Evolutionary conservation across 2,888 invertebrate species (phyloP), one percentile per base, ranked within the genome.

Genomic region (Trichacis sp.): DNA sequence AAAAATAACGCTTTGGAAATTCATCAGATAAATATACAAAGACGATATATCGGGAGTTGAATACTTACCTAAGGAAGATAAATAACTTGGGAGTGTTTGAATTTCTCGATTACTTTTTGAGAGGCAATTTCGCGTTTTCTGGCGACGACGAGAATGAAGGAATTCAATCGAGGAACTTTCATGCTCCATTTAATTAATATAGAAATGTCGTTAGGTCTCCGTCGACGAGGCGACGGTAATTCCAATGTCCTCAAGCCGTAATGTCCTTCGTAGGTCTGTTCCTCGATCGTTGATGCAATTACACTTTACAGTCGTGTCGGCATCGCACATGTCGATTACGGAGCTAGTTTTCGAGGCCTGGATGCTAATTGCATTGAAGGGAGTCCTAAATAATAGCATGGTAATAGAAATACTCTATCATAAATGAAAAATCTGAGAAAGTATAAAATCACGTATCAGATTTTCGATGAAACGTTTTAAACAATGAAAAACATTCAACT

Each of bases 171-270:
- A 52, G 52, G 48, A 63, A 63, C 57, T 63, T 63, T 63, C 62
- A 49, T 52, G 56, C 57, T 63, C 62, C 57, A 63, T 63, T 63
- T 63, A 56, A 63, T 63, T 63, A 63, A 63, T 63, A 63, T 63
- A 63, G 62, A 63, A 63, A 63, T 57, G 62, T 63, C 62, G 62
- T 63, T 63, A 63, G 62, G 57, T 53, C 56, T 47, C 57, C 20
- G 53, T 57, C 62, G 52, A 47, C 49, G 55, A 55, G 38, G 51
- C 56, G 62, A 64, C 61, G 54, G 52, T 65, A 69, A 65, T 69
- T 71, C 62, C 67, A 59, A 56, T 51, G 54, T 66, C 69, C 67
- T 66, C 64, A 29, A 68, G 63, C 67, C 64, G 67, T 69, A 67
- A 71, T 50, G 61, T 42, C 54, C 54, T 46, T 49, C 33, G 30